phyloP scores from a whole-genome alignment of 2,797 vertebrate genomes.

The Sphenopsis melanotis region DNA sequence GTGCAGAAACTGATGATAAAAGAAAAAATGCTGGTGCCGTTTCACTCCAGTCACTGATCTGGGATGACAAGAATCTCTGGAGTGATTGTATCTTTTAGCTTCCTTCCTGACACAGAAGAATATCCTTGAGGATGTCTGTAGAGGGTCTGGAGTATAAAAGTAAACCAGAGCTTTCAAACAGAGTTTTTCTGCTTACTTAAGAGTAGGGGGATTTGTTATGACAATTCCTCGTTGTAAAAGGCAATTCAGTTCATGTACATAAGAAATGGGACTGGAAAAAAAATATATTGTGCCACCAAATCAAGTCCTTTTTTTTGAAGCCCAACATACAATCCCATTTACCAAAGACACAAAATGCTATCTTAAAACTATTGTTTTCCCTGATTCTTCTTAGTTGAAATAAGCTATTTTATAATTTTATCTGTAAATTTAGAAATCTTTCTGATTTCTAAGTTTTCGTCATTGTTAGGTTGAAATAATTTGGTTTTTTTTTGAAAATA shows the following conservation, averaged over 20 bases:
- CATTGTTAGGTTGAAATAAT: not conserved
- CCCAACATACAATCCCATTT: not conserved
- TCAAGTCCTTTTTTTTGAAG: not conserved
- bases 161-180: slow-evolving; percentile 68
- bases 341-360: not conserved
- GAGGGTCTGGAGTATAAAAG: slow-evolving; percentile 63
- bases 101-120: slow-evolving; percentile 53
- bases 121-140: slow-evolving; percentile 57
- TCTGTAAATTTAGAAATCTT: not conserved
- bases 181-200: slow-evolving; percentile 72
- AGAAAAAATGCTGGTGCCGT: not conserved
- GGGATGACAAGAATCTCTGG: slow-evolving; percentile 53
- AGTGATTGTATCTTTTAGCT: slow-evolving; percentile 59
- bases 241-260: slow-evolving; percentile 54
- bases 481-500: not conserved
- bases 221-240: slow-evolving; percentile 68
- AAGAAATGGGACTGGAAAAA: not conserved
- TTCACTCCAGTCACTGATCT: slow-evolving; percentile 21
- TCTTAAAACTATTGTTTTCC: not conserved
- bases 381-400: not conserved
- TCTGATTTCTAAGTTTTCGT: not conserved
- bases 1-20: slow-evolving; percentile 34
- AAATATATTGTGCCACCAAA: not conserved
- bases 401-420: not conserved
- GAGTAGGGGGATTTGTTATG: slow-evolving; percentile 64